A percentile compares a stretch with the other conserved stretches of the same genome.
These are phyloP conservation scores for Stictocephala bisonia DNA, from an alignment of 2,888 invertebrate genomes.

Conservation along the genomic window DNA sequence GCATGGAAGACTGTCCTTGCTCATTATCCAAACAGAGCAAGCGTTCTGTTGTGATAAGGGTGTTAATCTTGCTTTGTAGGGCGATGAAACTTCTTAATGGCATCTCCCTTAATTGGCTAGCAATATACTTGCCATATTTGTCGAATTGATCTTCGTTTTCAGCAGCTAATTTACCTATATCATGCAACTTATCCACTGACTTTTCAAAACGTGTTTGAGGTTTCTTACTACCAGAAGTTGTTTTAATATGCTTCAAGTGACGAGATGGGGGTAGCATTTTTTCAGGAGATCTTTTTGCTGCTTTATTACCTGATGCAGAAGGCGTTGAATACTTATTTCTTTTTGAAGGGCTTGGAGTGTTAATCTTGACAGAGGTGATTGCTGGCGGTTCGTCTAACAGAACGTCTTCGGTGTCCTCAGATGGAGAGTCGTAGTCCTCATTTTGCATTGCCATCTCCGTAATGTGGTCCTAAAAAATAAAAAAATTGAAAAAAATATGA, in stretches of 20 bases:
- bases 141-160: slow-evolving; percentile 5
- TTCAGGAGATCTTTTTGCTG: slow-evolving; percentile 17
- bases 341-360: slow-evolving; percentile 15
- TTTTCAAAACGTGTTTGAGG: slow-evolving; percentile 30
- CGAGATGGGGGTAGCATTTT: slow-evolving; percentile 6
- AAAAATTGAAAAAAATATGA: slow-evolving; percentile 18
- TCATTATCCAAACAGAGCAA: slow-evolving; percentile 15
- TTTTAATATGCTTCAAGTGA: slow-evolving; percentile 20
- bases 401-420: slow-evolving; percentile 13
- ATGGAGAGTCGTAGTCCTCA: slow-evolving; percentile 12
- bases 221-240: slow-evolving; percentile 24
- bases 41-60: slow-evolving; percentile 6
- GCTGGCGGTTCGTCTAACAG: slow-evolving; percentile 5
- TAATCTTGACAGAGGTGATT: background rate
- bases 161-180: slow-evolving; percentile 5
- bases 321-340: slow-evolving; percentile 8
- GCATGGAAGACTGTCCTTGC: background rate
- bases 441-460: slow-evolving; percentile 19
- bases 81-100: slow-evolving; percentile 12
- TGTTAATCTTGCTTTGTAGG: background rate
- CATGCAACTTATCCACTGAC: slow-evolving; percentile 27
- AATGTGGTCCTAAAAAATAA: slow-evolving; percentile 15
- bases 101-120: slow-evolving; percentile 16
- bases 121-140: slow-evolving; percentile 10
- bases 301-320: slow-evolving; percentile 17